Evolutionary conservation across 1,140 invertebrate species (phyloP), one percentile per base, ranked within the genome.

Genomic region (Achroia grisella): DNA sequence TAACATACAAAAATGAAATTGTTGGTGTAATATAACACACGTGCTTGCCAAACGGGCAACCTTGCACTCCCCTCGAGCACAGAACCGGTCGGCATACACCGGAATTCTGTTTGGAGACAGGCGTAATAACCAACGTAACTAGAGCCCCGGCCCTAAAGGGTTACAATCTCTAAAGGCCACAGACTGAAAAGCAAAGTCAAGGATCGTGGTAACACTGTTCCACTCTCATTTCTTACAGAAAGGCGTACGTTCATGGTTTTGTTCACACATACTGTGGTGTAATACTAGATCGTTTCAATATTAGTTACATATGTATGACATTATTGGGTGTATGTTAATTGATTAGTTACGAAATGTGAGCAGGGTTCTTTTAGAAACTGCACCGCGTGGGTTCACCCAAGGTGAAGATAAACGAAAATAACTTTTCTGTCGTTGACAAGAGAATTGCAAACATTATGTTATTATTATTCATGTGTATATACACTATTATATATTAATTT

Each of bases 41-140:
- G 17, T 23, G 17, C 17, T 14, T 13, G 33, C 4, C 4, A 35
- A 46, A 56, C 53, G 14, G 54, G 47, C 58, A 68, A 63, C 62
- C 64, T 68, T 71, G 68, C 44, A 47, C 57, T 67, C 67, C 67
- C 67, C 67, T 71, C 63, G 61, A 59, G 62, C 54, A 61, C 48
- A 44, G 59, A 68, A 69, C 61, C 59, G 65, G 60, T 60, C 56
- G 44, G 52, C 44, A 41, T 39, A 57, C n/a, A n/a, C 50, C 49
- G 46, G 56, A 56, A 60, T 62, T 46, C 55, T 32, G 39, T 44
- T 41, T 55, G 41, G 37, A 62, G 49, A 66, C 52, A 56, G 58
- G 6, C n/a, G 33, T 12, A 35, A 13, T 13, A 13, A 35, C 33
- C 33, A 11, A 14, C 9, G 6, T 23, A 23, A 48, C 39, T 43